phyloP scores from a whole-genome alignment of 2,113 vertebrate species.

The Axis porcinus region DNA sequence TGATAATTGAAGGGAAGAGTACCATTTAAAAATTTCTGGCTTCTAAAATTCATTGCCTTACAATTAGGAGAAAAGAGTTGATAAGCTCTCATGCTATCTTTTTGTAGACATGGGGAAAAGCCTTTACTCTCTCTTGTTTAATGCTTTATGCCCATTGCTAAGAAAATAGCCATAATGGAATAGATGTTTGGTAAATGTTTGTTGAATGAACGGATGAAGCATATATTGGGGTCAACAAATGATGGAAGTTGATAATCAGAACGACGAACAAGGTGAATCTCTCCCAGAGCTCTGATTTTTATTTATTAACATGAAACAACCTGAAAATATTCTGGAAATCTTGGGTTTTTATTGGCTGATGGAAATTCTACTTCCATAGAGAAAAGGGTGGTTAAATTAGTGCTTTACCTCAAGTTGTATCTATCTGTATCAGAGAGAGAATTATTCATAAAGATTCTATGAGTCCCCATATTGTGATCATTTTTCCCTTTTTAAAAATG shows the following conservation, averaged over 20 bases:
- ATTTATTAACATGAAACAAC: background rate
- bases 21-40: background rate
- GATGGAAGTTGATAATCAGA: background rate
- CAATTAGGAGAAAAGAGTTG: background rate
- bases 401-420: background rate
- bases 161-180: background rate
- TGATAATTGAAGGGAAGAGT: background rate
- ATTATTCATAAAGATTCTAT: background rate
- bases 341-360: background rate
- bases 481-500: background rate
- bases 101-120: background rate
- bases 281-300: background rate
- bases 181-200: background rate
- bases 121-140: background rate
- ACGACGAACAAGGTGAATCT: fast-evolving
- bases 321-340: background rate
- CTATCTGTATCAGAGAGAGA: background rate
- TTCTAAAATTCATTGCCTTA: background rate
- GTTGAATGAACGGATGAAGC: background rate
- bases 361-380: background rate
- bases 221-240: background rate
- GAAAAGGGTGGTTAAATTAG: background rate
- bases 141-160: background rate
- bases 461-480: background rate
- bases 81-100: background rate